Conservation (phyloP, 1,140 invertebrate genomes). For the Episyrphus balteatus region DNA sequence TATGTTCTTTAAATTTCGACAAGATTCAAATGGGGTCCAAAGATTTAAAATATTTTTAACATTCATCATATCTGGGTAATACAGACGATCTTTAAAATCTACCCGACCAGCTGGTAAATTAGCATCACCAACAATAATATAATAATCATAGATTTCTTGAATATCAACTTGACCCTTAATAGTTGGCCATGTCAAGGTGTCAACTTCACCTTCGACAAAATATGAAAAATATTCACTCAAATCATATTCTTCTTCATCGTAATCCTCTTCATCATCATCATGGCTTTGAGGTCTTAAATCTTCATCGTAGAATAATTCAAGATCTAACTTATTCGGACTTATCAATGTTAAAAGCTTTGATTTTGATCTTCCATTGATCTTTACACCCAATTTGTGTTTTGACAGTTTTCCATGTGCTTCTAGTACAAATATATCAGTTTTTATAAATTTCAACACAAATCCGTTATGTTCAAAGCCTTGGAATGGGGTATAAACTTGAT, state of each 20-base stretch:
- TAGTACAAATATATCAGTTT: slow-evolving; percentile 49
- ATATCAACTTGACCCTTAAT: slow-evolving; percentile 46
- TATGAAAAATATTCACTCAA: slow-evolving; percentile 43
- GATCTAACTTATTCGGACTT: slow-evolving; percentile 19
- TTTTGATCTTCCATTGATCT: slow-evolving; percentile 41
- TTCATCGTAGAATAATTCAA: slow-evolving; percentile 24
- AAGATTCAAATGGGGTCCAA: slow-evolving; percentile 47
- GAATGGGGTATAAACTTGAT: slow-evolving; percentile 62
- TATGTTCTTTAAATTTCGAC: slow-evolving; percentile 46
- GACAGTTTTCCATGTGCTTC: slow-evolving; percentile 56
- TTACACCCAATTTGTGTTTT: slow-evolving; percentile 47
- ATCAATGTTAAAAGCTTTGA: slow-evolving; percentile 34
- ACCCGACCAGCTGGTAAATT: slow-evolving; percentile 43
- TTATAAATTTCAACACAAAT: slow-evolving; percentile 51
- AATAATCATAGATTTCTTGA: slow-evolving; percentile 45
- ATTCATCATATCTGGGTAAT: slow-evolving; percentile 46
- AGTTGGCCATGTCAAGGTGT: slow-evolving; percentile 51
- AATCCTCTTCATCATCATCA: slow-evolving; percentile 16
- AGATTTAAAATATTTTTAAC: slow-evolving; percentile 55
- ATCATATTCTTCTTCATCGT: slow-evolving; percentile 17
- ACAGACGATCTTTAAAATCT: slow-evolving; percentile 40
- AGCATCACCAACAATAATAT: slow-evolving; percentile 37
- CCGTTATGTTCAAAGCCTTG: slow-evolving; percentile 62
- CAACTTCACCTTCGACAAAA: slow-evolving; percentile 46
- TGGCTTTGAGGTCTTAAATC: slow-evolving; percentile 19